These are phyloP conservation scores for Morone saxatilis DNA, from an alignment of 2,113 vertebrate genomes.

Conservation along the genomic window DNA sequence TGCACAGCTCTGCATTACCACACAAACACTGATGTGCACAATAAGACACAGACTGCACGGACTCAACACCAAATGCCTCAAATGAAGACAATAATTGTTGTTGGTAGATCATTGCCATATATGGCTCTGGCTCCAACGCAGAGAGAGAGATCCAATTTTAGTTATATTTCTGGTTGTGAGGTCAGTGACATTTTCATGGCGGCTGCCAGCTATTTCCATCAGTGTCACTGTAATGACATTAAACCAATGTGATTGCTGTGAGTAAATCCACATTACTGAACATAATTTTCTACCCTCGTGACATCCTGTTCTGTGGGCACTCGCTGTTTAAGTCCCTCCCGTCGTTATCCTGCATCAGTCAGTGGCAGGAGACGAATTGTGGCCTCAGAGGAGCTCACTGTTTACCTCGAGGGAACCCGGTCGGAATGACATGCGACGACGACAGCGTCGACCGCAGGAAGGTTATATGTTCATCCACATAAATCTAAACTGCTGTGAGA, in stretches of 20 bases:
- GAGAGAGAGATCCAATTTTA: constrained; percentile 7
- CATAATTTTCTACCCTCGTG: constrained; percentile 16
- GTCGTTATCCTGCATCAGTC: constrained; percentile 4
- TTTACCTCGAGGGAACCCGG: constrained; percentile 18
- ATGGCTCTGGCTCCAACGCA: constrained; percentile 19
- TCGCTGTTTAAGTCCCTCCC: constrained; percentile 7
- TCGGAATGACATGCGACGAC: neutral
- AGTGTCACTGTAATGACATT: constrained; percentile 53
- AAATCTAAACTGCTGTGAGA: constrained; percentile 35
- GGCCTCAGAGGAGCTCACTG: neutral
- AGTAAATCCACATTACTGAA: constrained; percentile 62
- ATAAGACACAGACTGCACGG: neutral
- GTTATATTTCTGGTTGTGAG: constrained; percentile 13
- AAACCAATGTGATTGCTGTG: constrained; percentile 34
- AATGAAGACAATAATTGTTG: constrained; percentile 28
- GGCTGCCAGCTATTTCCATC: constrained; percentile 56
- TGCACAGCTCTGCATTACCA: neutral
- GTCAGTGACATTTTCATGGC: constrained; percentile 45
- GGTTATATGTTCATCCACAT: constrained; percentile 27
- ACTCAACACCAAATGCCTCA: neutral
- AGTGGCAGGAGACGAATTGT: constrained; percentile 12
- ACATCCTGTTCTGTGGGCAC: constrained; percentile 33
- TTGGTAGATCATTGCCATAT: constrained; percentile 5
- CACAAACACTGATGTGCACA: neutral
- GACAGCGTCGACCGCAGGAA: neutral